Conservation (phyloP, 2,888 invertebrate species). For the Leucophenga montana region DNA sequence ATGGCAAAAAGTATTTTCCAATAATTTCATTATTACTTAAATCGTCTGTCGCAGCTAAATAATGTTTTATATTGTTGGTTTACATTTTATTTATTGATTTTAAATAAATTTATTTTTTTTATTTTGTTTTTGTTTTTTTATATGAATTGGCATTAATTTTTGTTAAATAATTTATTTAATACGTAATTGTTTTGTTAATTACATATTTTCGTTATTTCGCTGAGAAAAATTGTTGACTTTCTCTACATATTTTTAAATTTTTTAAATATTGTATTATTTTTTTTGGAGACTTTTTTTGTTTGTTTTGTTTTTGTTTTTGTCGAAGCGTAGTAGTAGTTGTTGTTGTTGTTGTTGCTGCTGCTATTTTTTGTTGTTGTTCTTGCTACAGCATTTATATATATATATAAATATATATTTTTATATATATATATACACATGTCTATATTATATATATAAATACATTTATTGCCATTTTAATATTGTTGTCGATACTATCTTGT, state of each 20-base stretch:
- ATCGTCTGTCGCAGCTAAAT: constrained; percentile 30
- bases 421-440: constrained; percentile 19
- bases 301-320: constrained; percentile 33
- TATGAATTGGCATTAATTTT: background rate
- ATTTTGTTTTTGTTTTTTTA: background rate
- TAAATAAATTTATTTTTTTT: background rate
- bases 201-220: constrained; percentile 37
- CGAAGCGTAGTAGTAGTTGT: constrained; percentile 46
- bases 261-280: constrained; percentile 27
- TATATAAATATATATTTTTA: constrained; percentile 22
- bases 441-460: too few species aligned
- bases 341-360: constrained; percentile 53
- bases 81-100: constrained; percentile 27
- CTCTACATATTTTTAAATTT: too few species aligned
- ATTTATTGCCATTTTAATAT: constrained; percentile 17
- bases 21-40: too few species aligned
- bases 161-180: background rate
- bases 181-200: constrained; percentile 21
- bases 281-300: constrained; percentile 36
- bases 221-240: constrained; percentile 45
- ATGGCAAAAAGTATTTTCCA: background rate
- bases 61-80: constrained; percentile 38
- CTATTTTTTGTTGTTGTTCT: constrained; percentile 33
- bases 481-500: constrained; percentile 7
- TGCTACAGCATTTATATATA: constrained; percentile 34